Conservation (phyloP, 2,888 invertebrate genomes). For the Crepidodera aurea region DNA sequence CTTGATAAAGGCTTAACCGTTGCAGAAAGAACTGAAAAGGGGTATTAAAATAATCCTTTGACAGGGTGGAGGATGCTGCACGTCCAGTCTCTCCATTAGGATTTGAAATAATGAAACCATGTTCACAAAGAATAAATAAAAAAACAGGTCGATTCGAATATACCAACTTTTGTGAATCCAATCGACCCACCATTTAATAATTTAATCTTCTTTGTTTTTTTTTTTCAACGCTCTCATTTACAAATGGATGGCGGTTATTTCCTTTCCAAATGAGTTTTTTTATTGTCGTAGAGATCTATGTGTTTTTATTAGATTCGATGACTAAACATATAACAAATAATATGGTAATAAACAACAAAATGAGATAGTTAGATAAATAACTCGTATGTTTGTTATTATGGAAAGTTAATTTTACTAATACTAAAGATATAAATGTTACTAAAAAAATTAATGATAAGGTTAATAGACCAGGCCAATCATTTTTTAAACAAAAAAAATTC, state of each 20-base stretch:
- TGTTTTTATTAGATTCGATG: neutral
- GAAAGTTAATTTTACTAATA: no score
- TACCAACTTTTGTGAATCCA: slow-evolving; percentile 29
- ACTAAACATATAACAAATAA: slow-evolving; percentile 7
- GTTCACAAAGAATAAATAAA: slow-evolving; percentile 42
- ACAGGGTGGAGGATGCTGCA: slow-evolving; percentile 21
- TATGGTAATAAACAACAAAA: no score
- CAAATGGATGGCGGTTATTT: slow-evolving; percentile 38
- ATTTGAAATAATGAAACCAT: slow-evolving; percentile 43
- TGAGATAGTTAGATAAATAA: no score
- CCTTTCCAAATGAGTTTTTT: slow-evolving; percentile 14
- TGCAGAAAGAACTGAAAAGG: slow-evolving; percentile 31
- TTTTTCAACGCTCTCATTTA: slow-evolving; percentile 41
- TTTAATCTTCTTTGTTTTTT: slow-evolving; percentile 43
- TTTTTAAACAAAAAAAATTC: no score
- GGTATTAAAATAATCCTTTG: slow-evolving; percentile 36
- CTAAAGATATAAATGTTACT: no score
- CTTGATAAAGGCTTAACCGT: slow-evolving; percentile 32
- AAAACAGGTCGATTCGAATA: slow-evolving; percentile 39
- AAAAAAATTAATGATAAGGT: no score
- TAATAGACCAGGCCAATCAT: no score
- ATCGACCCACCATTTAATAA: slow-evolving; percentile 44
- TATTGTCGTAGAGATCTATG: slow-evolving; percentile 1
- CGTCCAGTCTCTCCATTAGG: neutral
- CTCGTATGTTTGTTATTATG: no score